Evolutionary conservation across 2,888 invertebrate genomes (phyloP).

Genomic region (Ichneumoninae sp.): DNA sequence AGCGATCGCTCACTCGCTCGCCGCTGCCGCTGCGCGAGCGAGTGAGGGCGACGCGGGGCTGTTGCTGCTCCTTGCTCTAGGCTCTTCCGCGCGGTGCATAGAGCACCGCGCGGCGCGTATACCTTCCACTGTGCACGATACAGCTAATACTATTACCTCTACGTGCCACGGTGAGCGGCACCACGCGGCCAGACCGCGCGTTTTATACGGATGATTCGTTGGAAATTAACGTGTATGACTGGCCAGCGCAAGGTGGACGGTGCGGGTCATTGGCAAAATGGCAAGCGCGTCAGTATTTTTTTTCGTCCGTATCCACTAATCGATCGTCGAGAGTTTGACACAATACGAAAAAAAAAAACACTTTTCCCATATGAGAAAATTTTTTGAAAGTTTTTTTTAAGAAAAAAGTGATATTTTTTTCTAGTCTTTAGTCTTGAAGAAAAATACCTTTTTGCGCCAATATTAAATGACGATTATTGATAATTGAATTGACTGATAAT

Average conservation of each 20-base stretch:
- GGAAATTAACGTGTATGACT: background rate
- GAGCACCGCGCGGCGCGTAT: slow-evolving; percentile 45
- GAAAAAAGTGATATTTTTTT: no score
- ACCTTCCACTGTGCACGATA: slow-evolving; percentile 40
- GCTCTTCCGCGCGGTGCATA: slow-evolving; percentile 63
- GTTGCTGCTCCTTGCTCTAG: slow-evolving; percentile 30
- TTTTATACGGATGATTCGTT: slow-evolving; percentile 3
- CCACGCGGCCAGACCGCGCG: background rate
- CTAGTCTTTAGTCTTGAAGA: background rate
- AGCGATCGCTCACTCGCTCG: slow-evolving; percentile 47
- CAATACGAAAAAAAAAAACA: no score
- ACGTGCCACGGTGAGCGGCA: slow-evolving; percentile 33
- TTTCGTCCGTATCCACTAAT: no score
- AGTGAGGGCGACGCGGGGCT: slow-evolving; percentile 22
- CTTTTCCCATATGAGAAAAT: no score
- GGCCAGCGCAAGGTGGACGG: background rate
- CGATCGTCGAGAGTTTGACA: no score
- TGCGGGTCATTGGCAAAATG: background rate
- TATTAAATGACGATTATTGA: background rate
- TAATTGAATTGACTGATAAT: background rate
- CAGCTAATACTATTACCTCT: slow-evolving; percentile 52
- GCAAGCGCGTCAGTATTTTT: background rate
- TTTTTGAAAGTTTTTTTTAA: no score
- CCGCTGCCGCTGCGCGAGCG: slow-evolving; percentile 40
- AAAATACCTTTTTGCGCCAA: background rate